A percentile compares a stretch with the other conserved stretches of the same genome.
phyloP scores from a whole-genome alignment of 2,113 vertebrate genomes.

The Ranitomeya variabilis region DNA sequence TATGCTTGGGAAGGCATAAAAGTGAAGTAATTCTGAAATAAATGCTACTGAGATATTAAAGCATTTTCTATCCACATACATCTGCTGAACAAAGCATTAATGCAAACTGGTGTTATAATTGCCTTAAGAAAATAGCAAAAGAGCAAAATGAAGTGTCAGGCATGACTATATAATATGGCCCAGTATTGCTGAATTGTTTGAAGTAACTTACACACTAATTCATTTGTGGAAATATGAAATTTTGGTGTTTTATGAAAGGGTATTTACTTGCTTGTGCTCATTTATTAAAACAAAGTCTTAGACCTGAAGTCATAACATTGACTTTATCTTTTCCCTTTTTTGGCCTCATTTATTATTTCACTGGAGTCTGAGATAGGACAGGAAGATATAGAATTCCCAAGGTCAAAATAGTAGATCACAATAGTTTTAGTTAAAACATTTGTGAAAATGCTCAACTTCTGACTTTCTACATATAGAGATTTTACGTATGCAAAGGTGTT shows the following conservation, averaged over 20 bases:
- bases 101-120: slow-evolving; percentile 45
- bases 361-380: not conserved
- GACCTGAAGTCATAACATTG: not conserved
- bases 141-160: slow-evolving; percentile 46
- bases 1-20: slow-evolving; percentile 57
- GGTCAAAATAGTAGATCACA: too few species aligned
- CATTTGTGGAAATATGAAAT: slow-evolving; percentile 25
- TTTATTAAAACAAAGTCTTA: not conserved
- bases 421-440: too few species aligned
- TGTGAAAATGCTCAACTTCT: too few species aligned
- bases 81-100: slow-evolving; percentile 57
- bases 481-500: too few species aligned
- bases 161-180: slow-evolving; percentile 30
- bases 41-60: slow-evolving; percentile 43
- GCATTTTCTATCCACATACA: slow-evolving; percentile 34
- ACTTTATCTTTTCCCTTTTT: not conserved
- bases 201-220: not conserved
- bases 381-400: too few species aligned
- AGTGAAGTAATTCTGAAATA: slow-evolving; percentile 50
- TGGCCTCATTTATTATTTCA: not conserved
- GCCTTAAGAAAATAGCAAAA: slow-evolving; percentile 48
- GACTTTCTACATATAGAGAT: too few species aligned
- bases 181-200: slow-evolving; percentile 12
- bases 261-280: not conserved
- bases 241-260: not conserved